Conservation (phyloP, 1,140 invertebrate genomes). For the Diplogasteroides magnus region DNA sequence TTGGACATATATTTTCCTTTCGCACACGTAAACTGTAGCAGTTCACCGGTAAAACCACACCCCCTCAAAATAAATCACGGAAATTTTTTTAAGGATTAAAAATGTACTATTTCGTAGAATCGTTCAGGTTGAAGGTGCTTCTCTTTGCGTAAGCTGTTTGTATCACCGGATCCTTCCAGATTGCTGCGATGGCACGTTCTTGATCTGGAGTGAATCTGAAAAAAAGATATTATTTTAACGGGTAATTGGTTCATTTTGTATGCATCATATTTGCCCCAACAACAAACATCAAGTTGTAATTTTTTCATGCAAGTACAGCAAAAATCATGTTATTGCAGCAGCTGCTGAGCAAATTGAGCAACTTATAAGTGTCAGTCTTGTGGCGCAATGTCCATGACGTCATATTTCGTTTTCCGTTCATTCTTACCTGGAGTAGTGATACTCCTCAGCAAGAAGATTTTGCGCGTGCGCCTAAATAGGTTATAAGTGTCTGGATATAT, state of each 20-base stretch:
- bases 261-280: slow-evolving; percentile 9
- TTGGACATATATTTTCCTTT: not conserved
- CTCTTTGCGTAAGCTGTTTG: slow-evolving; percentile 19
- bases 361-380: no score
- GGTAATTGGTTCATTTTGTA: no score
- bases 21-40: no score
- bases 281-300: slow-evolving; percentile 13
- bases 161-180: slow-evolving; percentile 25
- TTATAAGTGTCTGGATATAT: no score
- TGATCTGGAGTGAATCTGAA: slow-evolving; percentile 16
- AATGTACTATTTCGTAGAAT: slow-evolving; percentile 33
- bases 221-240: slow-evolving; percentile 19
- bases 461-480: slow-evolving; percentile 4
- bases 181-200: slow-evolving; percentile 12
- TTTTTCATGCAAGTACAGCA: not conserved
- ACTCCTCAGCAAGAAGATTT: not conserved
- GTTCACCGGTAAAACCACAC: no score
- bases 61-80: no score
- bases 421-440: not conserved
- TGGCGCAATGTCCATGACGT: no score
- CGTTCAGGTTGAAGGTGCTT: slow-evolving; percentile 29
- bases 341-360: no score
- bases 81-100: no score
- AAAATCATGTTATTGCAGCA: not conserved
- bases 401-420: no score